Evolutionary conservation across 2,113 vertebrate species (phyloP), one percentile per base, ranked within the genome.

Genomic region (Stercorarius parasiticus): DNA sequence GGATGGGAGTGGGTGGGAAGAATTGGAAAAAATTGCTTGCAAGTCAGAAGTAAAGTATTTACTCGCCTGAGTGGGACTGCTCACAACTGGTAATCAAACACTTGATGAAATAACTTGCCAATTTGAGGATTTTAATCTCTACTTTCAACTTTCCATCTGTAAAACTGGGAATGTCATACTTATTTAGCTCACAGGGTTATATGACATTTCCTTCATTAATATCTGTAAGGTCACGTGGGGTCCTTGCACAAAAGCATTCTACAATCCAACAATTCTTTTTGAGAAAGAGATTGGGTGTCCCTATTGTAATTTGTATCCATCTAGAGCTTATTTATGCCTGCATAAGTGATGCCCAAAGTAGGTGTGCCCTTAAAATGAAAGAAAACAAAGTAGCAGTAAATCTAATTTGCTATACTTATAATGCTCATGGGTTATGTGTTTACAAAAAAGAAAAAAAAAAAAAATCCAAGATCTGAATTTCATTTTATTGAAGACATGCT

Each of bases 41-140:
- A 45, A 72, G 79, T 93, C 42, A 88, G 55, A 91, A 96, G 22
- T 74, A 61, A 91, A 93, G 58, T 83, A 81, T 95, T 93, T 93
- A 88, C 58, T 91, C 34, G 45, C 79, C 50, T 90, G 80, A 90
- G 42, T 90, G 34, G 61, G 65, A 71, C 69, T 91, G 21, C 86
- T 90, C n/a, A 91, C 64, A 91, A 52, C 25, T 86, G 38, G 29
- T 80, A 88, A 86, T 92, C 76, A 86, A 94, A 92, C 17, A 73
- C 72, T 62, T 81, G 59, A 26, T 96, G 74, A 94, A 92, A 86
- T 83, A 81, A 81, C 59, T 83, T 95, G 64, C 59, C 72, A 36
- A 2, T 83, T 80, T 86, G 22, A 58, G 76, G 42, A 80, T 88
- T 78, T 88, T 91, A 67, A 55, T 92, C 49, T 73, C 45, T 62